Base-by-base conservation (phyloP, 2,797 vertebrate species). In the Selene dorsalis region DNA sequence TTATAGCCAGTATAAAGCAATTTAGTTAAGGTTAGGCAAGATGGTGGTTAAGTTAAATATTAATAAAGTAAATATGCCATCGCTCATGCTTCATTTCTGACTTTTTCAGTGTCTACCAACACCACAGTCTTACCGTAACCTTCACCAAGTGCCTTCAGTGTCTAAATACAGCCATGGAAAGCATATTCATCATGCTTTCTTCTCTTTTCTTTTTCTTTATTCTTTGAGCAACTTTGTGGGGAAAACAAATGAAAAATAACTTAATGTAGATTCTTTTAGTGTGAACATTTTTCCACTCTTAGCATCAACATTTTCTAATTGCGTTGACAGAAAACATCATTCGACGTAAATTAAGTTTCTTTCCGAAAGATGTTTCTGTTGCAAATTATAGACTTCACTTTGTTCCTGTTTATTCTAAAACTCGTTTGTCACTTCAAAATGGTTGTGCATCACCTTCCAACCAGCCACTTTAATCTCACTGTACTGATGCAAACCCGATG, bases 401-500 rank as follows among this genome's bases (percentile, higher is more conserved):
- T 52, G 6, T 45, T 41, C n/a, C 13, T 62, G 4, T 63, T 65
- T 50, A 45, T 38, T 69, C 14, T 70, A 12, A 80, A 60, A 16
- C 13, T 11, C 2, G 13, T 38, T 69, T 18, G 20, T 30, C 7
- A 18, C 18, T 28, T 53, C 4, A 65, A 13, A 32, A 11, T 55
- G 9, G 13, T 35, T 71, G 24, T 50, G 9, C 39, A 20, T 48
- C 47, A n/a, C 20, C 18, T 68, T 35, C 26, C 5, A 63, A 64
- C 9, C 26, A 32, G 9, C 12, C 10, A 32, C n/a, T 70, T 56
- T 72, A 75, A 86, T 60, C 59, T 66, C 79, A 78, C 76, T 50
- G 68, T 41, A 43, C 66, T 66, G 75, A 66, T 85, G 69, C 64
- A 74, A 41, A 66, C 28, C 11, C 45, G 26, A 79, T 67, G 55